Percentiles rank a stretch among this genome's conserved stretches.
phyloP scores from a whole-genome alignment of 2,888 invertebrate species.

The Macropis europaea region DNA sequence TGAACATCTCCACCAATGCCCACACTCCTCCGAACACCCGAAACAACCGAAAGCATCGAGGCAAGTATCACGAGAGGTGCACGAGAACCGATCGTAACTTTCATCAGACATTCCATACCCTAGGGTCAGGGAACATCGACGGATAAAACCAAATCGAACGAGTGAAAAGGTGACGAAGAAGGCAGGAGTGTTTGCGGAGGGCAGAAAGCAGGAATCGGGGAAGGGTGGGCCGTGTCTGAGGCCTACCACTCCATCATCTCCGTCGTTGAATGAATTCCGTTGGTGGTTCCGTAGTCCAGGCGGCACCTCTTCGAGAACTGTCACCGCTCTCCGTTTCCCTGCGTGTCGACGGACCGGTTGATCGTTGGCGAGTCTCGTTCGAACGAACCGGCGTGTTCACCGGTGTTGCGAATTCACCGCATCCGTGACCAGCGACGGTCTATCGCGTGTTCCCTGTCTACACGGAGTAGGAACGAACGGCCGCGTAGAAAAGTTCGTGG shows the following conservation, averaged over 20 bases:
- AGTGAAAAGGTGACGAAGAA: background rate
- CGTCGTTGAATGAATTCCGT: conserved; percentile 19
- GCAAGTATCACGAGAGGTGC: too few relatives aligned
- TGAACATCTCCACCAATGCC: too few relatives aligned
- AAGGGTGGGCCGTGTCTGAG: conserved; percentile 34
- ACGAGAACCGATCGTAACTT: too few relatives aligned
- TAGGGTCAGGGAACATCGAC: background rate
- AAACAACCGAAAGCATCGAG: too few relatives aligned
- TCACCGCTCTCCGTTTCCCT: conserved; percentile 23
- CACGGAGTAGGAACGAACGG: too few relatives aligned
- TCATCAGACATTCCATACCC: too few relatives aligned
- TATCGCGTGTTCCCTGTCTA: background rate
- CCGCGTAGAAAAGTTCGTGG: too few relatives aligned
- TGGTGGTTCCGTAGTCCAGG: background rate
- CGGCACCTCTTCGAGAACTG: too few relatives aligned
- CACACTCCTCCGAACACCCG: too few relatives aligned
- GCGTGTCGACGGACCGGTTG: too few relatives aligned
- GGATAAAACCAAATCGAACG: background rate
- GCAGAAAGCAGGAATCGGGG: conserved; percentile 10
- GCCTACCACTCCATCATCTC: conserved; percentile 55
- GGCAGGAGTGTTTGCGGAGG: too few relatives aligned
- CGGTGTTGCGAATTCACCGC: conserved; percentile 41
- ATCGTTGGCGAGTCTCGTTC: too few relatives aligned
- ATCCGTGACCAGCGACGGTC: conserved; percentile 29
- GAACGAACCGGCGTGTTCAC: conserved; percentile 30